Percentiles rank a stretch among this genome's conserved stretches.
Evolutionary conservation across 1,140 invertebrate genomes (phyloP).

Genomic region (Spodoptera frugiperda): DNA sequence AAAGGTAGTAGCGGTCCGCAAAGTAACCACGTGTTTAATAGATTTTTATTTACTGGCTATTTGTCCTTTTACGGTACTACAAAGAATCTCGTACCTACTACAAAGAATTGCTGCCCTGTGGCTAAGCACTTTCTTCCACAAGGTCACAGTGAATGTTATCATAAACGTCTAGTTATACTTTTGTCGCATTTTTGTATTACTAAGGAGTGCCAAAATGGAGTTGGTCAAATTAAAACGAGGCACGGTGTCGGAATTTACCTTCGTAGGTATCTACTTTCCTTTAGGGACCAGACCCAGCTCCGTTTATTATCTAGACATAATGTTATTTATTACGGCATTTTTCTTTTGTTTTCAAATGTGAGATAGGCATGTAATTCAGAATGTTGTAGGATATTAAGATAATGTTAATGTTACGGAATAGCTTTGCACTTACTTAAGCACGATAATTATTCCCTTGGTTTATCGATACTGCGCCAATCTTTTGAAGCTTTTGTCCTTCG

Average conservation of each 20-base stretch:
- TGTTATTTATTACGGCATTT: conserved; percentile 2
- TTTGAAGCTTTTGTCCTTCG: conserved; percentile 31
- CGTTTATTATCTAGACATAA: conserved; percentile 16
- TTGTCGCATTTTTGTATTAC: conserved; percentile 18
- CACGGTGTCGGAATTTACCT: not conserved
- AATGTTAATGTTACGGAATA: not conserved
- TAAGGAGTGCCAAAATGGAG: conserved; percentile 24
- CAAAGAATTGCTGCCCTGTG: not conserved
- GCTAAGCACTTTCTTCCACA: conserved; percentile 11
- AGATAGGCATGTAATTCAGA: not conserved
- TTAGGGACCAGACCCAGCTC: conserved; percentile 4
- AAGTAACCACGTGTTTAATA: not conserved
- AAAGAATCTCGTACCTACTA: conserved; percentile 9
- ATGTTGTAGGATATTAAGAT: not conserved
- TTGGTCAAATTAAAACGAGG: conserved; percentile 28
- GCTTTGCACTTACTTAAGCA: conserved; percentile 11
- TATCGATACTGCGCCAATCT: conserved; percentile 18
- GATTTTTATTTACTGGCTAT: not conserved
- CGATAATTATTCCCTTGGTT: not conserved
- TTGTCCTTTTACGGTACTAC: not conserved
- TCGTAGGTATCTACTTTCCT: conserved; percentile 2
- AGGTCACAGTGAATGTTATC: not conserved
- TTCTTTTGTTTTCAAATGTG: conserved; percentile 4
- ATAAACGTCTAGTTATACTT: conserved; percentile 17
- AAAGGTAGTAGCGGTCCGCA: not conserved